These are phyloP conservation scores for Cotesia typhae DNA, from an alignment of 1,140 invertebrate species.

Conservation along the genomic window DNA sequence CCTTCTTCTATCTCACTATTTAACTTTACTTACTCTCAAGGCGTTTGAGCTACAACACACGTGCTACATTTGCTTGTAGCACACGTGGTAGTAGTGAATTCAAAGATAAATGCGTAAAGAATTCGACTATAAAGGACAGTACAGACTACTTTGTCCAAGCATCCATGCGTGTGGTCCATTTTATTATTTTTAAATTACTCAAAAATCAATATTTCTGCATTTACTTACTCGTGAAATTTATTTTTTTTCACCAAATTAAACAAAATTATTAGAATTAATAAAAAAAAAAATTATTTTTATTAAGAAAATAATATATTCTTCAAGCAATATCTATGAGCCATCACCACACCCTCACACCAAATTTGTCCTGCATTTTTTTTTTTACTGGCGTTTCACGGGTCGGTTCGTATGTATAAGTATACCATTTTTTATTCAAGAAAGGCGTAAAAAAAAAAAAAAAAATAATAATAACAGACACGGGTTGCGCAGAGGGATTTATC, in stretches of 20 bases:
- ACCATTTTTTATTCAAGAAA: constrained; percentile 39
- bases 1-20: constrained; percentile 38
- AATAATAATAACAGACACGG: constrained; percentile 29
- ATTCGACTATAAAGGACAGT: constrained; percentile 21
- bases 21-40: not conserved
- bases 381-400: constrained; percentile 36
- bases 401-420: constrained; percentile 32
- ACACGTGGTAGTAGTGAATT: constrained; percentile 40
- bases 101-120: constrained; percentile 33
- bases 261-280: no score
- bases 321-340: no score
- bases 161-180: constrained; percentile 29
- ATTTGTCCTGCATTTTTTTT: not conserved
- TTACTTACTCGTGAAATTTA: no score
- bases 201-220: no score
- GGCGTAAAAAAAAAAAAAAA: constrained; percentile 29
- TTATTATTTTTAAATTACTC: not conserved
- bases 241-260: no score
- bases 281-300: no score
- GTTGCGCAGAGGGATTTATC: constrained; percentile 32
- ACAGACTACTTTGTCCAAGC: not conserved
- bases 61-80: constrained; percentile 26
- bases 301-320: no score
- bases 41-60: constrained; percentile 25
- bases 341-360: no score